Conservation (phyloP, 1,140 invertebrate genomes). For the Ceratoteleas bidentatus region DNA sequence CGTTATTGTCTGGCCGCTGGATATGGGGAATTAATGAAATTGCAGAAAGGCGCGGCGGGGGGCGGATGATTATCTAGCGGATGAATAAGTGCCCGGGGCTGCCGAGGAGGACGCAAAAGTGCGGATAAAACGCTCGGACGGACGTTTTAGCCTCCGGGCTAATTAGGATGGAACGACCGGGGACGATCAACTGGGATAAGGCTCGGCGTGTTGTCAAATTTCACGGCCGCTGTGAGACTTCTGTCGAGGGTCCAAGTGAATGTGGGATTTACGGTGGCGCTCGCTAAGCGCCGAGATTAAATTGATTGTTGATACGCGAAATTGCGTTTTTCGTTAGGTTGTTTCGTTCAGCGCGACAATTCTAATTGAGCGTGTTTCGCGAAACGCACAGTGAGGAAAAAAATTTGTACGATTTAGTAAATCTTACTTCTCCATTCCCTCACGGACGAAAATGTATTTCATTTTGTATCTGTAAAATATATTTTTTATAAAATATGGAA, state of each 20-base stretch:
- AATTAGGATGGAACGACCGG: conserved; percentile 41
- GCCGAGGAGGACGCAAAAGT: conserved; percentile 25
- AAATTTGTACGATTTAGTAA: too few relatives aligned
- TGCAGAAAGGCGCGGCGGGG: conserved; percentile 13
- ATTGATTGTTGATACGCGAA: too few relatives aligned
- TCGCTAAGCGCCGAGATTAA: too few relatives aligned
- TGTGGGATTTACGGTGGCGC: neutral
- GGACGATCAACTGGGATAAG: conserved; percentile 14
- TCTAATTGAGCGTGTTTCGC: too few relatives aligned
- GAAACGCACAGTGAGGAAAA: too few relatives aligned
- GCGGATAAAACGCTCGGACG: conserved; percentile 31
- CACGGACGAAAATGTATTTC: too few relatives aligned
- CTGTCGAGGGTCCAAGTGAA: neutral
- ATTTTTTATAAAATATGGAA: too few relatives aligned
- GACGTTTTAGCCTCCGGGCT: conserved; percentile 34
- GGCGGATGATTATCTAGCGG: too few relatives aligned
- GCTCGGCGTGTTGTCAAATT: conserved; percentile 21
- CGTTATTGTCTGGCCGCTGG: conserved; percentile 45
- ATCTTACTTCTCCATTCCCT: too few relatives aligned
- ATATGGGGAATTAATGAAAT: conserved; percentile 50
- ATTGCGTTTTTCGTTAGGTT: too few relatives aligned
- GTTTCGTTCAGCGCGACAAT: too few relatives aligned
- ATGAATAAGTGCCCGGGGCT: conserved; percentile 31
- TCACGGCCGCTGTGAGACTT: neutral
- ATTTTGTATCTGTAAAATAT: too few relatives aligned